phyloP scores from a whole-genome alignment of 2,113 vertebrate genomes.

The Zootoca vivipara region DNA sequence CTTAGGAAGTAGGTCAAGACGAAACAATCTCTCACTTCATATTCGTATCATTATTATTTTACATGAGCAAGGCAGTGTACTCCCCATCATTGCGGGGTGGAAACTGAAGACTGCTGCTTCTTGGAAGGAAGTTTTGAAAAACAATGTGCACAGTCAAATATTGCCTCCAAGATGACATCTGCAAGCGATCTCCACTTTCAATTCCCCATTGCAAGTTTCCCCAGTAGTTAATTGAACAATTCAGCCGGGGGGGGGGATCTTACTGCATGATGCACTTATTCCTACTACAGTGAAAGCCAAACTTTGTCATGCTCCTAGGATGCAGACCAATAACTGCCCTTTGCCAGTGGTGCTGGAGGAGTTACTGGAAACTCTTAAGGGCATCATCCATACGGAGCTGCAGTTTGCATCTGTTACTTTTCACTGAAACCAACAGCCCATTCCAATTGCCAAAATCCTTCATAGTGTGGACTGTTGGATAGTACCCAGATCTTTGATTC shows the following conservation, averaged over 20 bases:
- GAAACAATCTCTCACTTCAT: constrained; percentile 63
- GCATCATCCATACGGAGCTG: not conserved
- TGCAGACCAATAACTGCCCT: not conserved
- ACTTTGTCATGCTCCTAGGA: not conserved
- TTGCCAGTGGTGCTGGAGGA: not conserved
- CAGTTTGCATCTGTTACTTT: not conserved
- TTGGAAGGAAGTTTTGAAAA: constrained; percentile 36
- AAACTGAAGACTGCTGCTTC: constrained; percentile 16
- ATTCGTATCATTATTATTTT: constrained; percentile 72
- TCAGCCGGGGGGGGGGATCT: not conserved
- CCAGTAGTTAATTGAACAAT: not conserved
- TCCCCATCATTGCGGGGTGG: constrained; percentile 3
- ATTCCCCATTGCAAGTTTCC: not conserved
- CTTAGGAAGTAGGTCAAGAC: constrained; percentile 72
- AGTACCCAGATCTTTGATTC: not conserved
- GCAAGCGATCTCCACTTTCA: constrained; percentile 18
- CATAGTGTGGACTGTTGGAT: not conserved
- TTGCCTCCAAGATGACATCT: constrained; percentile 27
- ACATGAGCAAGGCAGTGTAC: constrained; percentile 47
- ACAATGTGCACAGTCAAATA: not conserved
- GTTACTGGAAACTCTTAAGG: constrained; percentile 8
- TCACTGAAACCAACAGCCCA: not conserved
- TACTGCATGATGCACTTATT: accelerated
- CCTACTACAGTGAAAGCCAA: not conserved
- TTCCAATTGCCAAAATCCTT: not conserved